Conservation (phyloP, 2,888 invertebrate species). For the Stenotaenia linearis region DNA sequence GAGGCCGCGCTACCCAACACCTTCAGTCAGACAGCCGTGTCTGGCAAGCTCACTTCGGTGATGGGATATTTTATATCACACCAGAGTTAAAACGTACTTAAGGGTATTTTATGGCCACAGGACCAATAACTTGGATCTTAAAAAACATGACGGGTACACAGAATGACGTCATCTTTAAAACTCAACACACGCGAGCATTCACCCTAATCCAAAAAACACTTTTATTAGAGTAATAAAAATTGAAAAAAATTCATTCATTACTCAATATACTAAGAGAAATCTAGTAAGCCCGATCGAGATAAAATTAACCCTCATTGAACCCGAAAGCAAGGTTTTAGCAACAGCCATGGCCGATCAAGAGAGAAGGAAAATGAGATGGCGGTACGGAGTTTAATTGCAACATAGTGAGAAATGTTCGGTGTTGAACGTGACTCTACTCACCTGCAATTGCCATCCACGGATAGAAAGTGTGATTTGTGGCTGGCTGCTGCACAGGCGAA, state of each 20-base stretch:
- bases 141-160: constrained; percentile 33
- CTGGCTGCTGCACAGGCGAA: constrained; percentile 78
- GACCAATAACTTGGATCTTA: constrained; percentile 37
- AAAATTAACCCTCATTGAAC: not conserved
- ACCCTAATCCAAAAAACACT: not conserved
- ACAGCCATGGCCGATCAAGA: not conserved
- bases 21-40: constrained; percentile 17
- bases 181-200: not conserved
- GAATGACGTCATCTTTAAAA: constrained; percentile 32
- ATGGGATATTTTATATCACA: constrained; percentile 33
- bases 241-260: constrained; percentile 17
- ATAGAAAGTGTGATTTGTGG: constrained; percentile 80
- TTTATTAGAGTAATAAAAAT: constrained; percentile 31
- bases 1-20: constrained; percentile 5
- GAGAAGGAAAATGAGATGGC: not conserved
- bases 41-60: constrained; percentile 26
- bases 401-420: not conserved
- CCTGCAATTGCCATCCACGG: constrained; percentile 99
- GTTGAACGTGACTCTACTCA: constrained; percentile 53
- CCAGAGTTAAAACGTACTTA: constrained; percentile 37
- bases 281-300: not conserved
- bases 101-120: constrained; percentile 36
- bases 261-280: not conserved
- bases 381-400: not conserved
- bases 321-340: not conserved